Evolutionary conservation across 1,140 invertebrate genomes (phyloP).

Genomic region (Geopemphigus sp.): DNA sequence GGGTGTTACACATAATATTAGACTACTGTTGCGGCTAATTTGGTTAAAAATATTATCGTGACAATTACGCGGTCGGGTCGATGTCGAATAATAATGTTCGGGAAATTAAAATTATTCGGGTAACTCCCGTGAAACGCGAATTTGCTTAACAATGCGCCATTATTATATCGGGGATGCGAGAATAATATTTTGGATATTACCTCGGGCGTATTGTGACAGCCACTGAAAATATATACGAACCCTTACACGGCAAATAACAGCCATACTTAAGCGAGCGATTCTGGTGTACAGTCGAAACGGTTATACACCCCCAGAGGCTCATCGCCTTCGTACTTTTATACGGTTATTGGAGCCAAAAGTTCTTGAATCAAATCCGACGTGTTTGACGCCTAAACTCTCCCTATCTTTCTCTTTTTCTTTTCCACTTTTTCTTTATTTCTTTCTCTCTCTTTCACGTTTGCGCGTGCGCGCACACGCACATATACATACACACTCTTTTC

Average conservation of each 20-base stretch:
- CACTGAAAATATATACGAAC: background rate
- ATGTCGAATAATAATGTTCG: background rate
- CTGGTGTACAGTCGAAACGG: background rate
- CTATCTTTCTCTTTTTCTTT: no score
- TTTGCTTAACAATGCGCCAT: constrained; percentile 10
- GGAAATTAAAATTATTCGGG: constrained; percentile 1
- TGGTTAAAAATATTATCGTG: no score
- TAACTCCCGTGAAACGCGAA: background rate
- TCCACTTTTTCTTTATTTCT: no score
- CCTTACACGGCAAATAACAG: background rate
- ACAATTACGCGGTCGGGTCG: background rate
- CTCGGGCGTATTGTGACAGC: background rate
- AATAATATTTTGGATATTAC: constrained; percentile 5
- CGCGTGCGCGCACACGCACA: no score
- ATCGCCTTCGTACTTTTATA: constrained; percentile 1
- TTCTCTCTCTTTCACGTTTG: no score
- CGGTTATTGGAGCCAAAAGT: constrained; percentile 8
- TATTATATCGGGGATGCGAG: background rate
- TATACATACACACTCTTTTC: no score
- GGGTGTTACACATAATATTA: no score
- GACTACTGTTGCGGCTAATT: no score
- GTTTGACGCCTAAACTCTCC: background rate
- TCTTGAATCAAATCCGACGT: constrained; percentile 9
- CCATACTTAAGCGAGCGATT: background rate
- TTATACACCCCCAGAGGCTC: constrained; percentile 12